phyloP scores from a whole-genome alignment of 1,140 invertebrate genomes.

The Meloidogyne floridensis region DNA sequence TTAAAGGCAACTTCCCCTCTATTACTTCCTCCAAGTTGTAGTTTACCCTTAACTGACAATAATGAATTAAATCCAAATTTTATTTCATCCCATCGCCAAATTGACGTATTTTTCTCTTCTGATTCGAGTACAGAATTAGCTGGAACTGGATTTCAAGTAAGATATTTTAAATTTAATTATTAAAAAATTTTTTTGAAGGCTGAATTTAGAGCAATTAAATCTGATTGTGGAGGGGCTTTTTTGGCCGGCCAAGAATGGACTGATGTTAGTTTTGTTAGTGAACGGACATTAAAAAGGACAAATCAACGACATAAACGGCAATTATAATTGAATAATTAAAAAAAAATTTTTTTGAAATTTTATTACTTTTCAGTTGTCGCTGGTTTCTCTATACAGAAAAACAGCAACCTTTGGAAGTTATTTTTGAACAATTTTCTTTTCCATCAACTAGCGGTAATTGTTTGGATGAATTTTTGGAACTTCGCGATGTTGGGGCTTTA shows the following conservation, averaged over 20 bases:
- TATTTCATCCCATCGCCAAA: slow-evolving; percentile 37
- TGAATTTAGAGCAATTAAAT: slow-evolving; percentile 31
- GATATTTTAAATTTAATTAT: background rate
- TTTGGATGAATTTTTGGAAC: slow-evolving; percentile 57
- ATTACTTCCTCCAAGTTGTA: slow-evolving; percentile 44
- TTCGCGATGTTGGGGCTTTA: slow-evolving; percentile 56
- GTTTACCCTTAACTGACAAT: slow-evolving; percentile 8
- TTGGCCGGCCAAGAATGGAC: slow-evolving; percentile 16
- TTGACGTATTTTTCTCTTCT: slow-evolving; percentile 56
- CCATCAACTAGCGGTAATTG: slow-evolving; percentile 50
- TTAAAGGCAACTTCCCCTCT: slow-evolving; percentile 49
- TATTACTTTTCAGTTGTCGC: slow-evolving; percentile 38
- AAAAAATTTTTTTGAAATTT: background rate
- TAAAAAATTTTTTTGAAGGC: background rate
- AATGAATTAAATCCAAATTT: slow-evolving; percentile 38
- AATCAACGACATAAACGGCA: slow-evolving; percentile 53
- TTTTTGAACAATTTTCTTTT: slow-evolving; percentile 59
- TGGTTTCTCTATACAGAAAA: slow-evolving; percentile 46
- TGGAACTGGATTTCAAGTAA: slow-evolving; percentile 21
- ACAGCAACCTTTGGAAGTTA: slow-evolving; percentile 50
- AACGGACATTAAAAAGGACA: slow-evolving; percentile 48
- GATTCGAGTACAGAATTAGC: slow-evolving; percentile 35
- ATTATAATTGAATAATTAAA: background rate
- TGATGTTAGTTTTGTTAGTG: slow-evolving; percentile 44
- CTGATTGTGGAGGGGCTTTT: slow-evolving; percentile 47